These are phyloP conservation scores for Clamator glandarius DNA, from an alignment of 2,797 vertebrate species.

Conservation along the genomic window DNA sequence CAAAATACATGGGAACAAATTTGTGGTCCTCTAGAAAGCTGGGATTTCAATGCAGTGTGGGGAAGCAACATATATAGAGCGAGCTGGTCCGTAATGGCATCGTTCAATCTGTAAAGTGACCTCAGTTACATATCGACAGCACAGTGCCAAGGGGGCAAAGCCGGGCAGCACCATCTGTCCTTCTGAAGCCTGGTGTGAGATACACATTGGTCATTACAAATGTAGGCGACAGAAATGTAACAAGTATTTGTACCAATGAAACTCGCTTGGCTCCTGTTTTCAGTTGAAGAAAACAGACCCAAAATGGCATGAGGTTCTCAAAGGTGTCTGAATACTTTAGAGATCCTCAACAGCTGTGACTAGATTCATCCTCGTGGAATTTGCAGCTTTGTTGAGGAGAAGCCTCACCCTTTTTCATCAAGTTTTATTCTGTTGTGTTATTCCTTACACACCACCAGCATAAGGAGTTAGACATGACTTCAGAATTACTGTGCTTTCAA, in stretches of 20 bases:
- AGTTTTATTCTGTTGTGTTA: neutral
- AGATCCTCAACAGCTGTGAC: neutral
- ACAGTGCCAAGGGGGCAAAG: neutral
- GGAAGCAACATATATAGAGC: fast-evolving
- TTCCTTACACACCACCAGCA: neutral
- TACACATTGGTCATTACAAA: neutral
- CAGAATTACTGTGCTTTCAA: neutral
- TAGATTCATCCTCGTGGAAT: neutral
- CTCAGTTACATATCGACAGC: neutral
- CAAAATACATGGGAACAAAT: neutral
- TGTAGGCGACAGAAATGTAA: neutral
- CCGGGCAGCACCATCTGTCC: neutral
- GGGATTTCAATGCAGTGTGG: neutral
- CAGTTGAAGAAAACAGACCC: neutral
- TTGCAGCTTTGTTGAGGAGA: neutral
- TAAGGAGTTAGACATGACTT: neutral
- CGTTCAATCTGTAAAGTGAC: neutral
- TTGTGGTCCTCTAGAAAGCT: neutral
- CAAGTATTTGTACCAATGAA: neutral
- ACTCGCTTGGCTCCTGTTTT: neutral
- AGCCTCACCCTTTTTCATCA: neutral
- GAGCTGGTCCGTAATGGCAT: neutral
- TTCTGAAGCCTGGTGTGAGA: neutral
- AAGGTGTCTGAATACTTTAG: neutral
- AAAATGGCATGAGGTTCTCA: neutral